These are phyloP conservation scores for Drosophila mimica DNA, from an alignment of 2,888 invertebrate species.

Conservation along the genomic window DNA sequence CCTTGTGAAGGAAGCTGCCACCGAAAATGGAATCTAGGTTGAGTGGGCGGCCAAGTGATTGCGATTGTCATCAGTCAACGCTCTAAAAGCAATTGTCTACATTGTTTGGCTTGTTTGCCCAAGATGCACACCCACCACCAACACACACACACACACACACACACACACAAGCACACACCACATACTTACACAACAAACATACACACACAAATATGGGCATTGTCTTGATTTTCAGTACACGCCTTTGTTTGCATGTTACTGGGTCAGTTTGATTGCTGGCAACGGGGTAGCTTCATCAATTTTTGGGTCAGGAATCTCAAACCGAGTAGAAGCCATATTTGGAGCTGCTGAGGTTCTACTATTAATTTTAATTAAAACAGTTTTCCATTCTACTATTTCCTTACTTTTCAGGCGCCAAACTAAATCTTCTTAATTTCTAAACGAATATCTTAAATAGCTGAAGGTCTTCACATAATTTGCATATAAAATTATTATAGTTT, in stretches of 20 bases:
- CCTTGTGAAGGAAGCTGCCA: conserved; percentile 47
- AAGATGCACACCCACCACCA: conserved; percentile 63
- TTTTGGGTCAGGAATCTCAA: conserved; percentile 4
- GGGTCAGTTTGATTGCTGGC: conserved; percentile 50
- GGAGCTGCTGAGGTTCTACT: background rate
- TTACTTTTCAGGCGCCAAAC: fast-evolving
- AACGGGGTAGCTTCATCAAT: conserved; percentile 34
- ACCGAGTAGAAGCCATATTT: background rate
- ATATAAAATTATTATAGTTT: no score
- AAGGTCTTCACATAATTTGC: background rate
- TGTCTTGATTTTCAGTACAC: conserved; percentile 66
- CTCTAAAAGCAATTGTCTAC: conserved; percentile 81
- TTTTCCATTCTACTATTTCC: background rate
- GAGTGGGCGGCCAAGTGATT: conserved; percentile 78
- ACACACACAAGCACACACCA: conserved; percentile 20
- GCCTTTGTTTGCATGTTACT: conserved; percentile 72
- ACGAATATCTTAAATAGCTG: background rate
- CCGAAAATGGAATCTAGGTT: conserved; percentile 74
- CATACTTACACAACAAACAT: background rate
- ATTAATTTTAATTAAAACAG: background rate
- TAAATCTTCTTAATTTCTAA: background rate
- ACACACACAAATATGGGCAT: conserved; percentile 39
- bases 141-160: conserved; percentile 22
- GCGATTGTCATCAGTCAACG: conserved; percentile 80
- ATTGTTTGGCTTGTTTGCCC: conserved; percentile 78